Conservation (phyloP, 2,797 vertebrate genomes). For the Hafferia zeledoni region DNA sequence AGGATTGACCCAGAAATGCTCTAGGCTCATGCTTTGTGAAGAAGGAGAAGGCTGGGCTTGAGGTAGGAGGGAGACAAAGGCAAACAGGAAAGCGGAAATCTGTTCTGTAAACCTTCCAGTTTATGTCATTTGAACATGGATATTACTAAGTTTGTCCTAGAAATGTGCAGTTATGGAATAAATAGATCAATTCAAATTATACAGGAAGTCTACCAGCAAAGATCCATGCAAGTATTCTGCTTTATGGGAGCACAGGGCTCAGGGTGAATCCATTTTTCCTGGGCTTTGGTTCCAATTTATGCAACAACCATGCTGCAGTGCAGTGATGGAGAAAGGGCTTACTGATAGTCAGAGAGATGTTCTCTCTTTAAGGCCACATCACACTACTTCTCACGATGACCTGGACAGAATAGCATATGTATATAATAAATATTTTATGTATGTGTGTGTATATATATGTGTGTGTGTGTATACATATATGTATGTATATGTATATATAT, state of each 20-base stretch:
- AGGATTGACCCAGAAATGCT: slow-evolving; percentile 8
- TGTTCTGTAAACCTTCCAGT: neutral
- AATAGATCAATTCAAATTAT: neutral
- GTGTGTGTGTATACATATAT: too few species aligned
- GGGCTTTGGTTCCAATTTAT: neutral
- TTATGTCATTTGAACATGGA: neutral
- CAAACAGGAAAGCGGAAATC: neutral
- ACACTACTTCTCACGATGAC: neutral
- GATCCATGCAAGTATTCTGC: neutral
- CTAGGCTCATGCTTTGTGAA: neutral
- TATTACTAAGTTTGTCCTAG: neutral
- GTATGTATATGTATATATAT: neutral
- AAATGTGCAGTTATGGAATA: neutral
- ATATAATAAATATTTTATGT: too few species aligned
- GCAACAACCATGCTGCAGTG: neutral
- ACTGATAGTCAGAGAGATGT: neutral
- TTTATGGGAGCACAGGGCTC: neutral
- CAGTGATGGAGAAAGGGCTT: fast-evolving
- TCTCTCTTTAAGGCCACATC: neutral
- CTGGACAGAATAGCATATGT: neutral
- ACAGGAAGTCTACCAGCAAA: neutral
- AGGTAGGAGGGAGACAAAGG: neutral
- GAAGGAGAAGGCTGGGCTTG: neutral
- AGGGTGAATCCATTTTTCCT: neutral
- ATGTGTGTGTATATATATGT: too few species aligned